Conservation (phyloP, 2,113 vertebrate genomes). For the Macaca mulatta region DNA sequence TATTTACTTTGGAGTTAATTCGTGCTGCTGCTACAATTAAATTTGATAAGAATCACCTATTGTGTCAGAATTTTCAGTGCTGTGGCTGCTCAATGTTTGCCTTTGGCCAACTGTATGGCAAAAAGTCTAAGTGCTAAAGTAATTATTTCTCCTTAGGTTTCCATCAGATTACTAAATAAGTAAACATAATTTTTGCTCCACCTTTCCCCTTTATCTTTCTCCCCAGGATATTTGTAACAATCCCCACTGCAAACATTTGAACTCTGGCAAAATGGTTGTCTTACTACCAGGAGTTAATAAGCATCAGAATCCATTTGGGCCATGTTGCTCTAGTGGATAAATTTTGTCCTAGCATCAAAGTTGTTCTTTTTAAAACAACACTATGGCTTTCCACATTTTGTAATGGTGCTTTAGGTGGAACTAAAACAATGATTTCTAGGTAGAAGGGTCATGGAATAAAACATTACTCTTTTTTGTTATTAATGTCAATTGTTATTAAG, state of each 20-base stretch:
- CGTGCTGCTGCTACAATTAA: not conserved
- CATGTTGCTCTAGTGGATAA: not conserved
- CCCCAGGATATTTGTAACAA: not conserved
- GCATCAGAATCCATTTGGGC: not conserved
- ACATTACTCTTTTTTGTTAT: not conserved
- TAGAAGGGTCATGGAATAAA: not conserved
- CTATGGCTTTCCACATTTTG: slow-evolving; percentile 1
- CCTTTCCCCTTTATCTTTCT: not conserved
- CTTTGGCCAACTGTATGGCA: not conserved
- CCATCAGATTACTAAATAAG: not conserved
- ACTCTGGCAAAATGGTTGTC: not conserved
- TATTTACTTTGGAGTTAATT: slow-evolving; percentile 10
- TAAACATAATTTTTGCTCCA: slow-evolving; percentile 2
- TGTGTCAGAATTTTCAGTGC: not conserved
- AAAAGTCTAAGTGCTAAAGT: not conserved
- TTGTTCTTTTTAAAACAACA: slow-evolving; percentile 11
- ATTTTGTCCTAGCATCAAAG: not conserved
- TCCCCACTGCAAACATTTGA: not conserved
- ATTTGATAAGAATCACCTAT: not conserved
- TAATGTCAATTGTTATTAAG: not conserved
- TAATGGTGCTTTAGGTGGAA: not conserved
- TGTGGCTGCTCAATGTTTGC: not conserved
- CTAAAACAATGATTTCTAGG: not conserved
- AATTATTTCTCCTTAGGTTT: slow-evolving; percentile 6
- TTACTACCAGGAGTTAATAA: not conserved